Base-by-base conservation (phyloP, 2,888 invertebrate species). In the Cryptus armator region DNA sequence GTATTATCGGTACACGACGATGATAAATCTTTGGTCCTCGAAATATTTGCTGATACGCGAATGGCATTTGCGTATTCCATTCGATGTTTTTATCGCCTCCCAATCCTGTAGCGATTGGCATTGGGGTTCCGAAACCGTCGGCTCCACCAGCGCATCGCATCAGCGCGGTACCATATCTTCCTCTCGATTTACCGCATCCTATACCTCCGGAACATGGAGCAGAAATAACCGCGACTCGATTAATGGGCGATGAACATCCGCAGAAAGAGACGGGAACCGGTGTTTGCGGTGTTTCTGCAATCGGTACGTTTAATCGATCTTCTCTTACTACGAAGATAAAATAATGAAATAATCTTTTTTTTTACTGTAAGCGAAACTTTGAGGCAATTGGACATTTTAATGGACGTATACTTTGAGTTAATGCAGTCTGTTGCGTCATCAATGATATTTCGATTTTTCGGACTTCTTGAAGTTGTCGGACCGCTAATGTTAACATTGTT, bases 391-490 rank as follows among this genome's bases (percentile, higher is more conserved):
- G 19, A n/a, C 6, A 2, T n/a, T 16, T 53, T 16, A 9, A 19
- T 19, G 53, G 19, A 53, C n/a, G 53, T 53, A 19, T 62, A 75
- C 70, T 44, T 37, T 37, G 32, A 19, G 29, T 56, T 46, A 19
- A 46, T 48, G 24, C 6, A 10, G 56, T 1, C 43, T 37, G 59
- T 19, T 46, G 71, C 32, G 64, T 46, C 14, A n/a, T 67, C 12
- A 82, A 48, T 9, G 76, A 46, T 9, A 24, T 79, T 53, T 87
- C 85, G 6, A 86, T 82, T 51, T 56, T 76, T n/a, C 79, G 64
- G 10, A 87, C 71, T 83, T 87, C 64, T 51, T 83, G 68, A 43
- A 87, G 83, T 19, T 87, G 87, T 67, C 80, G 53, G 10, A 83
- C 37, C 9, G 74, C 83, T 56, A 56, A 43, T n/a, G 81, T 87